A percentile compares a stretch with the other conserved stretches of the same genome.
phyloP scores from a whole-genome alignment of 2,797 vertebrate species.

The Manis pentadactyla region DNA sequence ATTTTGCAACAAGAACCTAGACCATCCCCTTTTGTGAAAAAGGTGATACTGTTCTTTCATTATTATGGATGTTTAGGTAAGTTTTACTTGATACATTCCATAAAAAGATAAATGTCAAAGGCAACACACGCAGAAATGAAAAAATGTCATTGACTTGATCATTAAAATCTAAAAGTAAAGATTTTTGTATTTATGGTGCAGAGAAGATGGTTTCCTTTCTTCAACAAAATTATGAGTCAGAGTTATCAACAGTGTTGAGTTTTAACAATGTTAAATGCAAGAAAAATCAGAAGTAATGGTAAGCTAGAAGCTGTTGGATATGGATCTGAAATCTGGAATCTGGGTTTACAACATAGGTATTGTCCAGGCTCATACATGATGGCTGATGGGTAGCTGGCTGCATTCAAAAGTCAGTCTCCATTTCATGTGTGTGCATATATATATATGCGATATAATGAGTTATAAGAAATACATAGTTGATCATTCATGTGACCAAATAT shows the following conservation, averaged over 20 bases:
- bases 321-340: neutral
- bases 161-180: neutral
- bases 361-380: neutral
- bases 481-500: too few species aligned
- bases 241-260: neutral
- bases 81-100: neutral
- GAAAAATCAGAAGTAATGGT: neutral
- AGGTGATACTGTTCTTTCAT: neutral
- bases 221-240: neutral
- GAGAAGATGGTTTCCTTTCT: neutral
- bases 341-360: neutral
- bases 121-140: neutral
- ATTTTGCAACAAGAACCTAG: conserved; percentile 8
- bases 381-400: neutral
- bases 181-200: neutral
- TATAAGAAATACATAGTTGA: too few species aligned
- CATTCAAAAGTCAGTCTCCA: neutral
- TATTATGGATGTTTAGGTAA: neutral
- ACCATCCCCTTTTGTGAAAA: neutral
- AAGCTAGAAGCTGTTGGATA: neutral
- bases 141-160: neutral
- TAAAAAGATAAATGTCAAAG: neutral
- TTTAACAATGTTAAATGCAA: neutral
- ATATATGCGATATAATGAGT: too few species aligned
- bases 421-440: neutral